phyloP scores from a whole-genome alignment of 2,113 vertebrate genomes.

The Aptenodytes forsteri region DNA sequence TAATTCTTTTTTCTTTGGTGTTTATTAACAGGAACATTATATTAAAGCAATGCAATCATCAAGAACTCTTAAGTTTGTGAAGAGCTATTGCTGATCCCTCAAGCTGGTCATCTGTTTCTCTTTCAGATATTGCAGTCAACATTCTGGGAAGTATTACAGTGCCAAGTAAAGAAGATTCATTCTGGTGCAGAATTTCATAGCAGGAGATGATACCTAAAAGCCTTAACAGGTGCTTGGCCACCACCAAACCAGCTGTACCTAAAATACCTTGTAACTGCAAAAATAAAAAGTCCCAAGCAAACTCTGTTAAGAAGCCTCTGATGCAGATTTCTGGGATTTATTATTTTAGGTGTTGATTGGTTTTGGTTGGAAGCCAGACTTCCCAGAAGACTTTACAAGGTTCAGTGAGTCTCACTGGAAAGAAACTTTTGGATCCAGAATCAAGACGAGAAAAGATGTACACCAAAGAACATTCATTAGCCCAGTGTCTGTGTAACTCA shows the following conservation, averaged over 20 bases:
- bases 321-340: not conserved
- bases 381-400: not conserved
- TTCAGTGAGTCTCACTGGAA: not conserved
- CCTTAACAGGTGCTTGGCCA: not conserved
- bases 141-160: not conserved
- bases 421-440: not conserved
- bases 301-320: not conserved
- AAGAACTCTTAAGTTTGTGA: not conserved
- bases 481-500: not conserved
- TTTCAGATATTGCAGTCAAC: not conserved
- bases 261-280: not conserved
- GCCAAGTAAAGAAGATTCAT: not conserved
- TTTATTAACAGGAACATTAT: not conserved
- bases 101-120: slow-evolving; percentile 29
- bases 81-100: not conserved
- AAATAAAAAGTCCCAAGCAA: not conserved
- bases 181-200: not conserved
- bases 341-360: not conserved
- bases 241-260: not conserved
- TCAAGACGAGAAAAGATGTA: not conserved
- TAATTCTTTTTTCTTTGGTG: not conserved
- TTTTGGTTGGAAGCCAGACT: not conserved
- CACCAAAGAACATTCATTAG: not conserved
- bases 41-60: not conserved
- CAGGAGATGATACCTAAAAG: not conserved